Evolutionary conservation across 2,888 invertebrate species (phyloP), one percentile per base, ranked within the genome.

Genomic region (Caprella mutica): DNA sequence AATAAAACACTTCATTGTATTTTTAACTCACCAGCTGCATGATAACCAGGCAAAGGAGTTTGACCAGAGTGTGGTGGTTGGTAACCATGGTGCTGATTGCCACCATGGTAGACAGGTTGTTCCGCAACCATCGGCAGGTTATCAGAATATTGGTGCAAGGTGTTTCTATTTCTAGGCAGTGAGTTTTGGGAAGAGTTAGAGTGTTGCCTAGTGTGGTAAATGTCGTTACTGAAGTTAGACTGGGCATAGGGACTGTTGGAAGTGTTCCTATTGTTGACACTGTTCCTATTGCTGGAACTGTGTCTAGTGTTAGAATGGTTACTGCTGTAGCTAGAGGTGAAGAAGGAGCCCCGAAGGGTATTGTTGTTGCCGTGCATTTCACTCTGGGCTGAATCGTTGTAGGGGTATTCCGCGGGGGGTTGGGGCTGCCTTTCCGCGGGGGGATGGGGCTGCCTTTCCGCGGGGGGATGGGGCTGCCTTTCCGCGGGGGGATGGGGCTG

Each of bases 321-420:
- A n/a, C 48, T 48, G 48, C 48, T 48, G 17, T 30, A 27, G 5
- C 29, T 48, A 48, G 29, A 30, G 48, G 30, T 48, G 21, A 5
- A 30, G 1, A 30, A 30, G 6, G 48, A 30, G 19, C 30, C 29
- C 8, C 17, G 29, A 30, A 17, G 19, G 48, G 19, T 48, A 14
- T 24, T 44, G 44, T 1, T 29, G 48, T 27, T 48, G n/a, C 19
- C 30, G 48, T 26, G 21, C 27, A 12, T 23, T 9, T 24, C 17
- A 8, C n/a, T 17, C 19, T 2, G 8, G 27, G 48, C 8, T 8
- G 30, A 9, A 6, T 48, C 48, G 9, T 30, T 24, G 8, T 26
- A 8, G 26, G 29, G 48, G 1, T 48, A 30, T 2, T 27, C 48
- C 30, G 48, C 48, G 29, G 23, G 21, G 9, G 48, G 5, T 5